These are phyloP conservation scores for Sebastolobus altivelis DNA, from an alignment of 2,797 vertebrate species.

Conservation along the genomic window DNA sequence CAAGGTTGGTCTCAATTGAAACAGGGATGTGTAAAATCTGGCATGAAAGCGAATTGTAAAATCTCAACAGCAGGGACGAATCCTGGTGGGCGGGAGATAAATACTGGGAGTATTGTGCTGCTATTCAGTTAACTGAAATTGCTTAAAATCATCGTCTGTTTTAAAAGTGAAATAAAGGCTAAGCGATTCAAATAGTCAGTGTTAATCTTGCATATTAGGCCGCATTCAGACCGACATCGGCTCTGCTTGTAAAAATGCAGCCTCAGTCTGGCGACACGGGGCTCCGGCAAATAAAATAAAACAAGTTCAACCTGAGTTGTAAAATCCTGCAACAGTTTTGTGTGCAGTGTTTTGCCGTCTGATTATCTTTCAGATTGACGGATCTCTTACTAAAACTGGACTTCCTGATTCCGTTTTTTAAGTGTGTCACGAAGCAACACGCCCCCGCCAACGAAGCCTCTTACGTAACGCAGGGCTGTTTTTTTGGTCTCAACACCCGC, in stretches of 20 bases:
- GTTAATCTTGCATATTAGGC: not conserved
- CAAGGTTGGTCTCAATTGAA: conserved; percentile 30
- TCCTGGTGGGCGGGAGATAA: not conserved
- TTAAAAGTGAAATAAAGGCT: not conserved
- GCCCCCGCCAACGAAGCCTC: not conserved
- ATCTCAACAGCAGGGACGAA: not conserved
- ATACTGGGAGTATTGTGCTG: not conserved
- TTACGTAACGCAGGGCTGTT: not conserved
- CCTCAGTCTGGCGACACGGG: not conserved
- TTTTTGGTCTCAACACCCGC: not conserved
- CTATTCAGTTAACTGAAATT: not conserved
- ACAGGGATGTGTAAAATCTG: conserved; percentile 31
- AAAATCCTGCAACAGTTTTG: not conserved
- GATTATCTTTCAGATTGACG: not conserved
- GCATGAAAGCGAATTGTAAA: conserved; percentile 14
- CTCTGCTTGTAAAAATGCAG: not conserved
- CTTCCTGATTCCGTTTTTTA: not conserved
- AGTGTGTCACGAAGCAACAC: not conserved
- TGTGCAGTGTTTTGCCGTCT: not conserved
- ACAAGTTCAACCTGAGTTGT: not conserved
- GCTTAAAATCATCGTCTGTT: not conserved
- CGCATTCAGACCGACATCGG: not conserved
- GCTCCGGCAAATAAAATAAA: not conserved
- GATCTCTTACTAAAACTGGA: not conserved
- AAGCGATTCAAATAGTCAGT: not conserved